Evolutionary conservation across 2,113 vertebrate species (phyloP).

Genomic region (Takifugu flavidus): DNA sequence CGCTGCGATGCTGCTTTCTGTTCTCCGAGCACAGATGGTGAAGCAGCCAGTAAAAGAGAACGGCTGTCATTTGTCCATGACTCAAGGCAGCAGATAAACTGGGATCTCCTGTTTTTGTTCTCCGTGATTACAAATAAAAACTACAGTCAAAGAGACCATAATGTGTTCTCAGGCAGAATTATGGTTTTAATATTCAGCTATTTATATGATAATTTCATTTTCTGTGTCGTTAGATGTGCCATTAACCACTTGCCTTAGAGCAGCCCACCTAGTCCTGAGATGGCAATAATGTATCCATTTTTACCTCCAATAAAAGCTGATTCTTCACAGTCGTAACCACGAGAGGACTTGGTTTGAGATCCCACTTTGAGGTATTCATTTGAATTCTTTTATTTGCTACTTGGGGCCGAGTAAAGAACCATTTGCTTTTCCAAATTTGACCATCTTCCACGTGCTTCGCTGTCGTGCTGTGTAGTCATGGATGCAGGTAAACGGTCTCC

Average conservation of each 20-base stretch:
- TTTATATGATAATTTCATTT: conserved; percentile 33
- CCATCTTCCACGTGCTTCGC: not conserved
- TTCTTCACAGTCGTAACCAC: too few species aligned
- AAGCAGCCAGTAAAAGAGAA: conserved; percentile 10
- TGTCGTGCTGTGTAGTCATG: not conserved
- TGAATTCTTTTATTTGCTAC: conserved; percentile 14
- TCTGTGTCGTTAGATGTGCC: conserved; percentile 33
- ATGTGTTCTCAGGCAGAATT: conserved; percentile 11
- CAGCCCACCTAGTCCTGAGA: conserved; percentile 48
- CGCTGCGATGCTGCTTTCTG: not conserved
- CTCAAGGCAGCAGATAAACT: conserved; percentile 23
- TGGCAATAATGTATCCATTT: conserved; percentile 10
- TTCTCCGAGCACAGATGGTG: not conserved
- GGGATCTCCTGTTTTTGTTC: conserved; percentile 21
- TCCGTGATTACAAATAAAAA: conserved; percentile 18
- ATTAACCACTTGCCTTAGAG: conserved; percentile 62
- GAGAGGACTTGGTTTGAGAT: too few species aligned
- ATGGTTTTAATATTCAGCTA: conserved; percentile 34
- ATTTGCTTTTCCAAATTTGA: conserved; percentile 26
- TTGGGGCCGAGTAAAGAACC: conserved; percentile 52
- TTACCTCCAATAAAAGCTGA: conserved; percentile 37
- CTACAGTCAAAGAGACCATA: conserved; percentile 5
- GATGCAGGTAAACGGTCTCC: too few species aligned
- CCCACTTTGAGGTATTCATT: too few species aligned
- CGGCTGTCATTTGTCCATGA: conserved; percentile 22